Evolutionary conservation across 2,888 invertebrate species (phyloP).

Genomic region (Podotricha telesiphe): DNA sequence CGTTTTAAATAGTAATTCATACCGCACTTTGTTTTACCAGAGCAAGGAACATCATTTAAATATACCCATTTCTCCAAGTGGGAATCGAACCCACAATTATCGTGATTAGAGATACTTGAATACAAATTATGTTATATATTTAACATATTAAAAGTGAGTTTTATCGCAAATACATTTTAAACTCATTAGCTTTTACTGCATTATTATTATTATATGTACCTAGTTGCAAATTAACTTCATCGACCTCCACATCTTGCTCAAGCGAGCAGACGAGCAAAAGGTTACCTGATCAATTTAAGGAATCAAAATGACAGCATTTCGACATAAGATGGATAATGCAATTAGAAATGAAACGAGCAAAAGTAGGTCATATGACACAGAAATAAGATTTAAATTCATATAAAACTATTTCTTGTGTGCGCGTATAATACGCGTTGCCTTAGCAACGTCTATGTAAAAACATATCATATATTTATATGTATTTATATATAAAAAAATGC

Average conservation of each 20-base stretch:
- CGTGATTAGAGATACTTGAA: no score
- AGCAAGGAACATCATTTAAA: no score
- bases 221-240: constrained; percentile 36
- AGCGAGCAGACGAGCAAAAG: constrained; percentile 54
- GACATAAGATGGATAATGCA: constrained; percentile 45
- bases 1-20: no score
- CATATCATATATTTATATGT: no score
- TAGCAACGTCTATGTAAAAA: background rate
- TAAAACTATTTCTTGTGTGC: background rate
- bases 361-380: constrained; percentile 6
- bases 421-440: background rate
- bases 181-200: constrained; percentile 25
- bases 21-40: no score
- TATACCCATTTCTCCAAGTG: no score
- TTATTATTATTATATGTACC: constrained; percentile 28
- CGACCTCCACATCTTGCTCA: constrained; percentile 39
- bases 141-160: background rate
- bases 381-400: constrained; percentile 11
- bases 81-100: no score
- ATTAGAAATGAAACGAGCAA: constrained; percentile 9
- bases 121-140: no score
- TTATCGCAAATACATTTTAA: constrained; percentile 5
- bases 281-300: constrained; percentile 69
- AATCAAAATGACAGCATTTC: constrained; percentile 57
- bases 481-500: no score